phyloP scores from a whole-genome alignment of 2,888 invertebrate genomes.

The Apamea sordens region DNA sequence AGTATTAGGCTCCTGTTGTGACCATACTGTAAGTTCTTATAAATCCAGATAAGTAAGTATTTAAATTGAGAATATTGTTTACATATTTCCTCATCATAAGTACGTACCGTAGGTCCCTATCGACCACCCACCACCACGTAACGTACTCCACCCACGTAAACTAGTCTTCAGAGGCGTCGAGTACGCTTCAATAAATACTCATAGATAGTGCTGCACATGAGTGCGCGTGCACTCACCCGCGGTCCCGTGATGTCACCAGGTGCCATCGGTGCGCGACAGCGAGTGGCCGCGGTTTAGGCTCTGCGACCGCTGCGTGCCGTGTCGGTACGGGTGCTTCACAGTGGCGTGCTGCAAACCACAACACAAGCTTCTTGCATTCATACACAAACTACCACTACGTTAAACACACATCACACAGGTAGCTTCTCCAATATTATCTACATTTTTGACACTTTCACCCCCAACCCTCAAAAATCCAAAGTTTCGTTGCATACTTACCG shows the following conservation, averaged over 20 bases:
- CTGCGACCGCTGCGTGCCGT: constrained; percentile 92
- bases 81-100: not conserved
- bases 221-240: constrained; percentile 85
- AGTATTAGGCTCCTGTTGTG: not conserved
- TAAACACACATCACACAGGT: constrained; percentile 22
- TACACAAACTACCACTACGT: constrained; percentile 29
- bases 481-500: constrained; percentile 24
- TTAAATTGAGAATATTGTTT: not conserved
- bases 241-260: constrained; percentile 95
- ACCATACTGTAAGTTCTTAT: not conserved
- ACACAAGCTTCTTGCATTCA: constrained; percentile 49
- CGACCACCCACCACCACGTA: no score
- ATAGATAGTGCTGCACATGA: constrained; percentile 38
- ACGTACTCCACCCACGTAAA: constrained; percentile 25
- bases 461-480: not conserved
- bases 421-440: constrained; percentile 9
- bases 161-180: constrained; percentile 6
- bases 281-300: constrained; percentile 94
- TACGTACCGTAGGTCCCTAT: not conserved
- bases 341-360: constrained; percentile 90
- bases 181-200: constrained; percentile 30
- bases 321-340: constrained; percentile 91
- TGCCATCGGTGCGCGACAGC: constrained; percentile 92
- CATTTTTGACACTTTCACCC: not conserved
- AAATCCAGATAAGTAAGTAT: not conserved